phyloP scores from a whole-genome alignment of 2,888 invertebrate species.

The Nomada ruficornis region DNA sequence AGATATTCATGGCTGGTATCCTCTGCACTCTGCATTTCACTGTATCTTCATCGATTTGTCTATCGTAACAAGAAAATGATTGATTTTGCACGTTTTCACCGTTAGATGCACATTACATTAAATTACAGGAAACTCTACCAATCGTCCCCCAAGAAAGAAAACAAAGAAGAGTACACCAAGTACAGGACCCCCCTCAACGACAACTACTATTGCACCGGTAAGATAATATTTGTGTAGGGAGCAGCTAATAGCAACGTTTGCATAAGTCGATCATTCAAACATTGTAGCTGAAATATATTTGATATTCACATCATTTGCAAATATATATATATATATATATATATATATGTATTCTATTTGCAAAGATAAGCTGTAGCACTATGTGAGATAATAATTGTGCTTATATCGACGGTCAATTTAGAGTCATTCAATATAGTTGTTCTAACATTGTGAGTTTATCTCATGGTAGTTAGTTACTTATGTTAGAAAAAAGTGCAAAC shows the following conservation, averaged over 20 bases:
- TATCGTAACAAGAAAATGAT: slow-evolving; percentile 59
- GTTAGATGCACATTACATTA: slow-evolving; percentile 78
- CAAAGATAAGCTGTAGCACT: slow-evolving; percentile 15
- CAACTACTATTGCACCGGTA: slow-evolving; percentile 78
- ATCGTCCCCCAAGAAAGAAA: slow-evolving; percentile 86
- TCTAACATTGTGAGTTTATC: slow-evolving; percentile 5
- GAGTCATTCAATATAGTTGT: neutral
- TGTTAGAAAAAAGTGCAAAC: slow-evolving; percentile 9
- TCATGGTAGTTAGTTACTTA: neutral
- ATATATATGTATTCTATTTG: neutral
- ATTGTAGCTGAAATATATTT: slow-evolving; percentile 8
- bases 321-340: slow-evolving; percentile 3
- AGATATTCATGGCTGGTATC: slow-evolving; percentile 80
- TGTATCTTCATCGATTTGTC: slow-evolving; percentile 70
- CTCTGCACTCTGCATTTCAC: slow-evolving; percentile 78
- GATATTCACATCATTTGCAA: slow-evolving; percentile 5
- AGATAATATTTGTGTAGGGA: slow-evolving; percentile 59
- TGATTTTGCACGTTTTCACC: slow-evolving; percentile 70
- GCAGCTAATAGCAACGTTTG: neutral
- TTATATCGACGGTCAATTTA: neutral
- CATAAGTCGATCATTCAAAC: slow-evolving; percentile 8
- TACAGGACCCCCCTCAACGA: slow-evolving; percentile 70
- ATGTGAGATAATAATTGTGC: neutral
- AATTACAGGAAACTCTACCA: slow-evolving; percentile 81
- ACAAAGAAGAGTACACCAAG: slow-evolving; percentile 84